phyloP scores from a whole-genome alignment of 2,797 vertebrate genomes.

The Heteromormyrus szaboi region DNA sequence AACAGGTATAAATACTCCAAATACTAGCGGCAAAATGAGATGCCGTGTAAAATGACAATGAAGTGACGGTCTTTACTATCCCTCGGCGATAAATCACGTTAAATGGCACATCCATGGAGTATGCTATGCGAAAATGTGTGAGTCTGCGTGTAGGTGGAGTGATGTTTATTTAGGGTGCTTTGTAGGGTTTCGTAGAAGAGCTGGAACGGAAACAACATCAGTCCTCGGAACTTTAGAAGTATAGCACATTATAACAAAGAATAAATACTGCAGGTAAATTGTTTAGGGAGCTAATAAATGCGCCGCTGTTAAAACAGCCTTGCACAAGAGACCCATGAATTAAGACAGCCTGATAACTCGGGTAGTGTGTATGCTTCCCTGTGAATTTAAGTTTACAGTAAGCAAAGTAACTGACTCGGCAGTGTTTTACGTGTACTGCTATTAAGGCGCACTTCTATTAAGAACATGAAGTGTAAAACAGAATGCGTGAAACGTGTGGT shows the following conservation, averaged over 20 bases:
- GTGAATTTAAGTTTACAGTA: neutral
- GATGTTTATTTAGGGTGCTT: neutral
- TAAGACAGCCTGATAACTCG: neutral
- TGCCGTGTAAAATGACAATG: neutral
- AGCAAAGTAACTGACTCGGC: constrained; percentile 12
- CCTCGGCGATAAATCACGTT: neutral
- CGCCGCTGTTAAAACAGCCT: neutral
- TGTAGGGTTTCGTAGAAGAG: neutral
- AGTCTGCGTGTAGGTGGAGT: neutral
- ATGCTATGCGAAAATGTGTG: neutral
- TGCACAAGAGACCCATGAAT: neutral
- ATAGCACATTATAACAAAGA: neutral
- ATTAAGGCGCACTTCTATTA: neutral
- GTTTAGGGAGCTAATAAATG: neutral
- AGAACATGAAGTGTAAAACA: neutral
- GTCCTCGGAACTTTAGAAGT: neutral
- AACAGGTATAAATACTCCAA: neutral
- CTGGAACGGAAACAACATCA: neutral
- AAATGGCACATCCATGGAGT: neutral
- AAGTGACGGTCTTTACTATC: neutral
- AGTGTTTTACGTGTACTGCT: neutral
- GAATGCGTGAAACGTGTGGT: neutral
- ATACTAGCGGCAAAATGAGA: neutral
- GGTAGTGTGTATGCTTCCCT: neutral
- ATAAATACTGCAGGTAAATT: neutral